A percentile compares a stretch with the other conserved stretches of the same genome.
These are phyloP conservation scores for Busseola fusca DNA, from an alignment of 2,888 invertebrate species.

Conservation along the genomic window DNA sequence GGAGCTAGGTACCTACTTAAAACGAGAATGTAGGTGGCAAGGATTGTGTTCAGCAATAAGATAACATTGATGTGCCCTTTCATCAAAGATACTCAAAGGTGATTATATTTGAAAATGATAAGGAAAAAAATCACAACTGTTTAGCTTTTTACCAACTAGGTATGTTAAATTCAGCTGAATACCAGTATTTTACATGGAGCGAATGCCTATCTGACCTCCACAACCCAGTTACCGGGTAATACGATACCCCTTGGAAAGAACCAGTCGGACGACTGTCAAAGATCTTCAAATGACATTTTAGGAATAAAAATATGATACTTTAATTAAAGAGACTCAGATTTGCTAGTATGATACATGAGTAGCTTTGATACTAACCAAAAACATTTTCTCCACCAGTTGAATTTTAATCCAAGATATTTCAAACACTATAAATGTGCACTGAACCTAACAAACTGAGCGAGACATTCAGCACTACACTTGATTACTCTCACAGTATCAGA, in stretches of 20 bases:
- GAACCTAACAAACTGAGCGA: slow-evolving; percentile 15
- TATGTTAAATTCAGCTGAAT: too few species aligned
- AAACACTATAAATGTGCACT: slow-evolving; percentile 11
- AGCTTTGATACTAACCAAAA: neutral
- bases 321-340: neutral
- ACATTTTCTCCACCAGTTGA: neutral
- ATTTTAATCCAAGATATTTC: neutral
- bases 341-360: neutral
- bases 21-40: neutral
- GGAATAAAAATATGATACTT: neutral
- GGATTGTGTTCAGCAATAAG: neutral
- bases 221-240: too few species aligned
- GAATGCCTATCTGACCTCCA: too few species aligned
- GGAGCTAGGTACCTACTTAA: neutral
- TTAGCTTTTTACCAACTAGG: too few species aligned
- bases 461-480: slow-evolving; percentile 30
- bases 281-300: too few species aligned
- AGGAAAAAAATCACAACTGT: too few species aligned
- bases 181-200: too few species aligned
- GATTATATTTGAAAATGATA: too few species aligned
- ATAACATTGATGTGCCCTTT: neutral
- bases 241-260: too few species aligned
- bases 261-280: too few species aligned
- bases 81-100: neutral
- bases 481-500: slow-evolving; percentile 53